phyloP scores from a whole-genome alignment of 2,113 vertebrate genomes.

The Craseonycteris thonglongyai region DNA sequence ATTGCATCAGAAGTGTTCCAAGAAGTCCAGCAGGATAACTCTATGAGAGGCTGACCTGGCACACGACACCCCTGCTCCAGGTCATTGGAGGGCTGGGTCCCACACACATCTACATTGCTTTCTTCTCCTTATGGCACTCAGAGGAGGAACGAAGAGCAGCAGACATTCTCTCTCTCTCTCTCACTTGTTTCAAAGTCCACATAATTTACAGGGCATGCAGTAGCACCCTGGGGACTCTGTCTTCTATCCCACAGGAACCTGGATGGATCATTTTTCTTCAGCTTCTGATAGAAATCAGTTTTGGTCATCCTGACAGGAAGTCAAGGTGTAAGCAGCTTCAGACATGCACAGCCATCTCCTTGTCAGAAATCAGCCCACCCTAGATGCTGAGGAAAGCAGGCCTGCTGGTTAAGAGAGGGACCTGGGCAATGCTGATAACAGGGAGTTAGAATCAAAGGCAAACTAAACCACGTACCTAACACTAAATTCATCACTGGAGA shows the following conservation, averaged over 20 bases:
- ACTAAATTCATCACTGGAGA: background rate
- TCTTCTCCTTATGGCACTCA: background rate
- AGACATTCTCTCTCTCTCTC: background rate
- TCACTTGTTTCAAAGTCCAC: conserved; percentile 39
- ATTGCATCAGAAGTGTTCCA: background rate
- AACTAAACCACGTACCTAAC: background rate
- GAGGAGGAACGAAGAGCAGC: background rate
- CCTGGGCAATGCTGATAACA: background rate
- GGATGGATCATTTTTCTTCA: conserved; percentile 68
- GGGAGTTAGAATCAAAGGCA: background rate
- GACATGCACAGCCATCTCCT: background rate
- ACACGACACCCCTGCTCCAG: background rate
- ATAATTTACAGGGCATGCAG: conserved; percentile 47
- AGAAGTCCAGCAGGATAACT: background rate
- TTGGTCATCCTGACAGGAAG: conserved; percentile 70
- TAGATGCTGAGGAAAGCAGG: background rate
- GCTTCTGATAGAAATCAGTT: conserved; percentile 70
- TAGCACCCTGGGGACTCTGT: conserved; percentile 36
- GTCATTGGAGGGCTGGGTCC: background rate
- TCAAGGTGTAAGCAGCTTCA: conserved; percentile 70
- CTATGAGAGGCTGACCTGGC: background rate
- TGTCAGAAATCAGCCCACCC: background rate
- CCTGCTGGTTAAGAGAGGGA: background rate
- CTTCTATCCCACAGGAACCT: conserved; percentile 24
- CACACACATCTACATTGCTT: background rate